These are phyloP conservation scores for Ptychoptera albimana DNA, from an alignment of 2,888 invertebrate species.

Conservation along the genomic window DNA sequence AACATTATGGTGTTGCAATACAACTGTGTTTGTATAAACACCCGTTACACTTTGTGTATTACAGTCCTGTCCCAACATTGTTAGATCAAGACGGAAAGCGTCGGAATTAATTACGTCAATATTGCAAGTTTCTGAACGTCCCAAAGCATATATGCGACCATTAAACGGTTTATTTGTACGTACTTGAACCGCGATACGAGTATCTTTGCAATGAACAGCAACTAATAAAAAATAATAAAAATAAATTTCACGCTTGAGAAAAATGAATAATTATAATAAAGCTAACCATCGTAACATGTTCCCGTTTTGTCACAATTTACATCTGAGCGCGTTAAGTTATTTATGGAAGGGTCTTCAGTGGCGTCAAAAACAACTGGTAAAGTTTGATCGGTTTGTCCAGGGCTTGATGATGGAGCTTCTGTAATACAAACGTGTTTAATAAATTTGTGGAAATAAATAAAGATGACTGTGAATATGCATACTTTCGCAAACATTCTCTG, in stretches of 20 bases:
- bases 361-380: constrained; percentile 63
- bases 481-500: constrained; percentile 84
- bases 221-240: constrained; percentile 38
- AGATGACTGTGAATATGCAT: constrained; percentile 27
- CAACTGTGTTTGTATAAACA: constrained; percentile 86
- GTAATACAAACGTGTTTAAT: too few species aligned
- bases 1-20: constrained; percentile 86
- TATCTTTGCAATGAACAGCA: constrained; percentile 87
- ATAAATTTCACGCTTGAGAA: not conserved
- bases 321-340: constrained; percentile 59
- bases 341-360: constrained; percentile 55
- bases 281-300: constrained; percentile 83
- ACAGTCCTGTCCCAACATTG: constrained; percentile 88
- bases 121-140: constrained; percentile 88
- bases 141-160: constrained; percentile 84
- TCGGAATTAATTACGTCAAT: constrained; percentile 87
- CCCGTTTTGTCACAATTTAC: constrained; percentile 89
- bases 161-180: constrained; percentile 89
- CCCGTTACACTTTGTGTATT: constrained; percentile 90
- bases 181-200: constrained; percentile 82
- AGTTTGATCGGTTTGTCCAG: constrained; percentile 36
- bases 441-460: constrained; percentile 9
- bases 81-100: constrained; percentile 78
- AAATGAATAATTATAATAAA: constrained; percentile 1
- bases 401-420: constrained; percentile 14